Percentiles rank a stretch among this genome's conserved stretches.
phyloP scores from a whole-genome alignment of 2,888 invertebrate genomes.

The Scaptomyza tumidula region DNA sequence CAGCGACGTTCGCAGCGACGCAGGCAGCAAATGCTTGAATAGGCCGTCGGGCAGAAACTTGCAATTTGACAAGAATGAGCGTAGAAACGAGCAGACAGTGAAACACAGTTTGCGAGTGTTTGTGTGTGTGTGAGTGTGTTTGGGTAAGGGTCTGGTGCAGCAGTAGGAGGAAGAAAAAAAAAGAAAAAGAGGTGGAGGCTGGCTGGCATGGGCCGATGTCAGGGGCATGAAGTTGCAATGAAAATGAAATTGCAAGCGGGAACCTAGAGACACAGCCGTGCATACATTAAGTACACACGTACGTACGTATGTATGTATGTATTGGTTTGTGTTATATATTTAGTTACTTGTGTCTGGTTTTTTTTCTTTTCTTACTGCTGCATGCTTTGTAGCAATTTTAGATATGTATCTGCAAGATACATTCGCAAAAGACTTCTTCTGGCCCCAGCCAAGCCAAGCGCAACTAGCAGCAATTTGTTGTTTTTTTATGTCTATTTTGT shows the following conservation, averaged over 20 bases:
- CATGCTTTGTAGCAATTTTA: slow-evolving; percentile 70
- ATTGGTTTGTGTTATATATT: slow-evolving; percentile 61
- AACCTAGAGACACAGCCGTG: slow-evolving; percentile 60
- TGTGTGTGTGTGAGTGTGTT: slow-evolving; percentile 2
- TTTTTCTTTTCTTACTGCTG: slow-evolving; percentile 61
- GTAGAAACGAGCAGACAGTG: slow-evolving; percentile 64
- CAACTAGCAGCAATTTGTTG: slow-evolving; percentile 37
- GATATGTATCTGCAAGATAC: slow-evolving; percentile 73
- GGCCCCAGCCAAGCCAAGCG: slow-evolving; percentile 31
- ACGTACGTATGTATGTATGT: slow-evolving; percentile 29
- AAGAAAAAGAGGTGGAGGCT: not conserved
- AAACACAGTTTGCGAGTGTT: slow-evolving; percentile 16
- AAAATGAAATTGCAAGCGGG: slow-evolving; percentile 75
- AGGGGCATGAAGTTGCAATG: slow-evolving; percentile 78
- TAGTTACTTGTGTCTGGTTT: slow-evolving; percentile 75
- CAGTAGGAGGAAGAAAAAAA: not conserved
- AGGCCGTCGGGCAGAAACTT: slow-evolving; percentile 66
- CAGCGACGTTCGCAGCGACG: slow-evolving; percentile 22
- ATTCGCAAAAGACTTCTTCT: slow-evolving; percentile 44
- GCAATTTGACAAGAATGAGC: slow-evolving; percentile 75
- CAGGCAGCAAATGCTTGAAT: slow-evolving; percentile 52
- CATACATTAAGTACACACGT: slow-evolving; percentile 24
- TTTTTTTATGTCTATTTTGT: not conserved
- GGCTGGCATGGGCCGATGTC: slow-evolving; percentile 63
- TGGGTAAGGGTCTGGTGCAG: slow-evolving; percentile 34